These are phyloP conservation scores for Bryconaethiops microstoma DNA, from an alignment of 2,797 vertebrate genomes.

Conservation along the genomic window DNA sequence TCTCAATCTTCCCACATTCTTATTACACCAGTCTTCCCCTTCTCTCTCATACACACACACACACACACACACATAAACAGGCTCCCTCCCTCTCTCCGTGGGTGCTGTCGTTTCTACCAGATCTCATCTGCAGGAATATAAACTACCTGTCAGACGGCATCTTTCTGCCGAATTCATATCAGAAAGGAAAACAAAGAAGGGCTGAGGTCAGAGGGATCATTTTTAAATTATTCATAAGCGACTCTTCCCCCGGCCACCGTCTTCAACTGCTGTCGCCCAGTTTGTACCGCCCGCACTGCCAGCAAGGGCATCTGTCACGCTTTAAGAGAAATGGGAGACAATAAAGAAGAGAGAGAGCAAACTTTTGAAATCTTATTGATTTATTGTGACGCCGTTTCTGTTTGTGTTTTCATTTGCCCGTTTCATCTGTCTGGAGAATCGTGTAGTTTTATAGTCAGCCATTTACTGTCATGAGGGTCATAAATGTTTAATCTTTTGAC, in stretches of 20 bases:
- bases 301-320: conserved; percentile 77
- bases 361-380: conserved; percentile 56
- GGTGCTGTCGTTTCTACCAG: conserved; percentile 74
- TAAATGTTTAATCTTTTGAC: conserved; percentile 50
- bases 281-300: conserved; percentile 71
- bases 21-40: conserved; percentile 51
- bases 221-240: conserved; percentile 83
- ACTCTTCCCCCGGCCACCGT: conserved; percentile 60
- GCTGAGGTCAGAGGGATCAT: conserved; percentile 76
- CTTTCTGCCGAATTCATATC: conserved; percentile 81
- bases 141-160: conserved; percentile 77
- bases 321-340: conserved; percentile 49
- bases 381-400: conserved; percentile 45
- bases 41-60: conserved; percentile 1
- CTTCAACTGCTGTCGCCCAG: conserved; percentile 69
- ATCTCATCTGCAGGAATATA: conserved; percentile 76
- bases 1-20: conserved; percentile 48
- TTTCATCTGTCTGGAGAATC: conserved; percentile 50
- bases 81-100: conserved; percentile 57
- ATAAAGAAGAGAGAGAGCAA: conserved; percentile 60
- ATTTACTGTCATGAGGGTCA: conserved; percentile 61
- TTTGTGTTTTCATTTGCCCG: conserved; percentile 57
- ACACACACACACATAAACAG: conserved; percentile 39
- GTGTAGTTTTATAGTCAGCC: conserved; percentile 31
- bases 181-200: conserved; percentile 78